Percentiles rank a stretch among this genome's conserved stretches.
Evolutionary conservation across 2,888 invertebrate species (phyloP).

Genomic region (Shargacucullia verbasci): DNA sequence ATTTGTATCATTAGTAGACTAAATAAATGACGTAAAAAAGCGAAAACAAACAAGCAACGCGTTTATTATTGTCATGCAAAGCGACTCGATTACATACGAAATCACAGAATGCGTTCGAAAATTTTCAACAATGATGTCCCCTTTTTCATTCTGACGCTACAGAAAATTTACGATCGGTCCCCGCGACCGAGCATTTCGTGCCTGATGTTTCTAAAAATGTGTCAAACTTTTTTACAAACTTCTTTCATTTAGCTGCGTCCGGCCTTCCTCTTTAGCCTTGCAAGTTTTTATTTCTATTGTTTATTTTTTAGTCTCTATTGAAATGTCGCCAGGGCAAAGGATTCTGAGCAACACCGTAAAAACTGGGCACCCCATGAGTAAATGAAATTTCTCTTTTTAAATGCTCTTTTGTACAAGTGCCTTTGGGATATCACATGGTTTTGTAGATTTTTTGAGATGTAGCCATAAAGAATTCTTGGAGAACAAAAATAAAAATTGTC

Average conservation of each 20-base stretch:
- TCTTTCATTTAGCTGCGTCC: conserved; percentile 87
- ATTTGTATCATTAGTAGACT: conserved; percentile 39
- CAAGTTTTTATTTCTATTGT: conserved; percentile 83
- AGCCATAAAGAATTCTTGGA: conserved; percentile 22
- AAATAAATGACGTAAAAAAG: conserved; percentile 49
- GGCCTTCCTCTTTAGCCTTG: conserved; percentile 85
- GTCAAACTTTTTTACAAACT: conserved; percentile 88
- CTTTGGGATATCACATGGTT: conserved; percentile 40
- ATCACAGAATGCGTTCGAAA: conserved; percentile 80
- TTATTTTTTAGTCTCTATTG: conserved; percentile 86
- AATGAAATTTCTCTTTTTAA: conserved; percentile 77
- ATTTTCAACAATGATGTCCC: conserved; percentile 87
- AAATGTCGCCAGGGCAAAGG: conserved; percentile 80
- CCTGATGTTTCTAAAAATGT: conserved; percentile 89
- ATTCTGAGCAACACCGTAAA: conserved; percentile 77
- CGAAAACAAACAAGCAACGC: conserved; percentile 48
- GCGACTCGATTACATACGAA: conserved; percentile 73
- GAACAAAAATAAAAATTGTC: conserved; percentile 12
- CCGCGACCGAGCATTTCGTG: conserved; percentile 84
- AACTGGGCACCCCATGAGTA: conserved; percentile 75
- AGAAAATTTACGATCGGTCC: conserved; percentile 85
- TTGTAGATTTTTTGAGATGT: conserved; percentile 47
- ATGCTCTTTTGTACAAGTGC: conserved; percentile 61
- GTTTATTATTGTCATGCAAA: conserved; percentile 71
- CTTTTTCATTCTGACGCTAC: conserved; percentile 88